Percentiles rank a stretch among this genome's conserved stretches.
These are phyloP conservation scores for Caenorhabditis briggsae DNA, from an alignment of 1,140 invertebrate species.

Conservation along the genomic window DNA sequence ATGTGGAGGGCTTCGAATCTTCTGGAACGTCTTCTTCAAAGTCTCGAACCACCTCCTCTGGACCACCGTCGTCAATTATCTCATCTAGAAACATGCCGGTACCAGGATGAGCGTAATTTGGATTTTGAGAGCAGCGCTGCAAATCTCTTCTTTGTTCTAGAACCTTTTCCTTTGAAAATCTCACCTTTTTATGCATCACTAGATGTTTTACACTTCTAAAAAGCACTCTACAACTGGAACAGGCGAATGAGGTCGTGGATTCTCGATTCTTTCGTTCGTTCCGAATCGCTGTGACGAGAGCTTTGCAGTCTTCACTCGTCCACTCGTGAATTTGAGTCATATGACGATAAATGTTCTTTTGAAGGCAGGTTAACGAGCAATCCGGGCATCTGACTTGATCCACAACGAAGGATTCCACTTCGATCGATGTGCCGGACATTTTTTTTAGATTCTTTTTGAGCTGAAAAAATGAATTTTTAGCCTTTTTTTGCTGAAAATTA, in stretches of 20 bases:
- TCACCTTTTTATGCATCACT: constrained; percentile 9
- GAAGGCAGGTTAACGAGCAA: constrained; percentile 15
- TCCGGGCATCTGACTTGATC: constrained; percentile 29
- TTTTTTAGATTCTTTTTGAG: too few relatives aligned
- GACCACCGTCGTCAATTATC: constrained; percentile 17
- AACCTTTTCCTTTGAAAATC: not conserved
- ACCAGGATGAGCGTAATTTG: not conserved
- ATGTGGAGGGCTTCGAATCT: constrained; percentile 4
- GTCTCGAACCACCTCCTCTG: not conserved
- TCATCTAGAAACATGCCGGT: not conserved
- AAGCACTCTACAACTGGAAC: constrained; percentile 12
- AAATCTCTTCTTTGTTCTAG: not conserved
- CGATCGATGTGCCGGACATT: not conserved
- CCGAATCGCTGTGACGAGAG: not conserved
- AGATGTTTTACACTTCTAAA: constrained; percentile 33
- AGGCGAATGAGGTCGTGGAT: constrained; percentile 11
- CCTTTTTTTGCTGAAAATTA: not conserved
- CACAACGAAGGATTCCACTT: constrained; percentile 7
- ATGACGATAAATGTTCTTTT: constrained; percentile 33
- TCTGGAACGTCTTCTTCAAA: not conserved
- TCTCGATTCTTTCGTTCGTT: constrained; percentile 10
- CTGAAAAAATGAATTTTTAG: not conserved
- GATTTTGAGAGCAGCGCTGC: not conserved
- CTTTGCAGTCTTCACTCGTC: not conserved
- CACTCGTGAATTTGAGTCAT: constrained; percentile 20